Evolutionary conservation across 2,888 invertebrate species (phyloP).

Genomic region (Laothoe populi): DNA sequence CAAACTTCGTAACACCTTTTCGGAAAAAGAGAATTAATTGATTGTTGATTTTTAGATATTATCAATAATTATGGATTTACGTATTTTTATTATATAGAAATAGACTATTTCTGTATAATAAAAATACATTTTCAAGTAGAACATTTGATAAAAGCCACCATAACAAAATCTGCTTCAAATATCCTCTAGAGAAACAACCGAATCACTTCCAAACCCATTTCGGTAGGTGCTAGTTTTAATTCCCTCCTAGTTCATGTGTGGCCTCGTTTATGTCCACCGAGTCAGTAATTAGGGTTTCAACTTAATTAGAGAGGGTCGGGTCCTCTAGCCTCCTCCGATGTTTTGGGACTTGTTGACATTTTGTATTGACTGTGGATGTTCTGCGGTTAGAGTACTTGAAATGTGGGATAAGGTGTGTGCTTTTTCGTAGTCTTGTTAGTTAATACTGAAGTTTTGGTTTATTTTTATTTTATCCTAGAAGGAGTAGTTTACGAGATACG

Average conservation of each 20-base stretch:
- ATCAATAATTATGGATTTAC: too few relatives aligned
- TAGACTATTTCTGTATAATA: too few relatives aligned
- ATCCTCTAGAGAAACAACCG: not conserved
- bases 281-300: slow-evolving; percentile 47
- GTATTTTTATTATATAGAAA: too few relatives aligned
- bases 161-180: too few relatives aligned
- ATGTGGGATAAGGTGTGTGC: not conserved
- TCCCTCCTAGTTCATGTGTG: slow-evolving; percentile 15
- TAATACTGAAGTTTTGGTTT: too few relatives aligned
- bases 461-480: too few relatives aligned
- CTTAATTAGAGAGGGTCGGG: slow-evolving; percentile 42
- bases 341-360: not conserved
- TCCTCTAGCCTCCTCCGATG: not conserved
- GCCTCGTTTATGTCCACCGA: slow-evolving; percentile 44
- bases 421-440: not conserved
- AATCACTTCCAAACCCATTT: not conserved
- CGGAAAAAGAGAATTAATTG: too few relatives aligned
- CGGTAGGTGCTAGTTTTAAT: not conserved
- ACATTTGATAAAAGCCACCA: too few relatives aligned
- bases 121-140: too few relatives aligned
- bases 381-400: not conserved
- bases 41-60: too few relatives aligned
- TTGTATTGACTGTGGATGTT: slow-evolving; percentile 1
- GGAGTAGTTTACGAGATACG: too few relatives aligned
- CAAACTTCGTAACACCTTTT: too few relatives aligned